phyloP scores from a whole-genome alignment of 1,140 invertebrate genomes.

The Penaeus chinensis region DNA sequence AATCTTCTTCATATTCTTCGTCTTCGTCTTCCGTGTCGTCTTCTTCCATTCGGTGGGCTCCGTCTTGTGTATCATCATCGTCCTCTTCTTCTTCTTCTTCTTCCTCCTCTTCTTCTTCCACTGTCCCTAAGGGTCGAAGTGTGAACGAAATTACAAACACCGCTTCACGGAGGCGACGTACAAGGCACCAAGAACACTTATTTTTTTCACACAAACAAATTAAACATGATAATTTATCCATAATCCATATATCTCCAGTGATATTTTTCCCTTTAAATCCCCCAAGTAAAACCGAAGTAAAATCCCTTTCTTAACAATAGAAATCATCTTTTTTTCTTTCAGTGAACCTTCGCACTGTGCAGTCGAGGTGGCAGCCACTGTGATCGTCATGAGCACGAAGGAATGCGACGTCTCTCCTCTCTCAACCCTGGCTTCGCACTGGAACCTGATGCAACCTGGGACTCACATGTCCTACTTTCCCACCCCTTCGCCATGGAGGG shows the following conservation, averaged over 20 bases:
- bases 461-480: slow-evolving; percentile 4
- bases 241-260: too few species aligned
- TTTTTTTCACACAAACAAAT: too few species aligned
- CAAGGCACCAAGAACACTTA: too few species aligned
- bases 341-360: too few species aligned
- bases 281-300: too few species aligned
- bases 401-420: neutral
- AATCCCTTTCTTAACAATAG: too few species aligned
- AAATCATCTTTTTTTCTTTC: too few species aligned
- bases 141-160: neutral
- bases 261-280: too few species aligned
- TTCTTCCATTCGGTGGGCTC: slow-evolving; percentile 72
- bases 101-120: neutral
- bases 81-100: slow-evolving; percentile 65
- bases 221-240: too few species aligned
- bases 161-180: too few species aligned
- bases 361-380: too few species aligned
- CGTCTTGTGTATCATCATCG: slow-evolving; percentile 67
- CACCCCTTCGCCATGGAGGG: neutral
- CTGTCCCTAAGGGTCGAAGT: neutral
- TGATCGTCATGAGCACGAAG: neutral
- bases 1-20: slow-evolving; percentile 11
- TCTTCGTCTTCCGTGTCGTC: slow-evolving; percentile 66
- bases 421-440: too few species aligned
- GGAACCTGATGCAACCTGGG: neutral